Evolutionary conservation across 1,140 invertebrate genomes (phyloP).

Genomic region (Nasonia vitripennis): DNA sequence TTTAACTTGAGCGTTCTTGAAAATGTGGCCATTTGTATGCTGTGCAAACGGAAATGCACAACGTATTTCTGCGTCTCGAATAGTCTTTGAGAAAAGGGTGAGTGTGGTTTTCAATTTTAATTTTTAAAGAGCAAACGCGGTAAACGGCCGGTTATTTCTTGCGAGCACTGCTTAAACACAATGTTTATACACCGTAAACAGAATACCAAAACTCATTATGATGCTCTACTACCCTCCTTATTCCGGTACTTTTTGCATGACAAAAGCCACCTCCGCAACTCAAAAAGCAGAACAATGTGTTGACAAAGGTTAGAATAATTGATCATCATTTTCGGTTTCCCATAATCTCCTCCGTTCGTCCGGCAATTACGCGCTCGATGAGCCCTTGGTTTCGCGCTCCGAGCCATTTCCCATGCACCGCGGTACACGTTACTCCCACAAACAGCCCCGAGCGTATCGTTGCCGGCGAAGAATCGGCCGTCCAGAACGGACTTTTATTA

Average conservation of each 20-base stretch:
- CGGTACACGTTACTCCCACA: not conserved
- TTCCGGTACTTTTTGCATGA: constrained; percentile 10
- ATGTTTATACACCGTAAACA: not conserved
- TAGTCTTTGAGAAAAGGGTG: too few relatives aligned
- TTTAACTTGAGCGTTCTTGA: too few relatives aligned
- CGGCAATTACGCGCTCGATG: constrained; percentile 67
- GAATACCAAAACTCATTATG: not conserved
- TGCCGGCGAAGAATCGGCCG: constrained; percentile 53
- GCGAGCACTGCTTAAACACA: not conserved
- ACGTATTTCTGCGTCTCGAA: too few relatives aligned
- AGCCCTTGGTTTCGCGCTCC: constrained; percentile 52
- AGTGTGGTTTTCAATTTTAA: too few relatives aligned
- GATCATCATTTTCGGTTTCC: constrained; percentile 69
- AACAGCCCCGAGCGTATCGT: constrained; percentile 53
- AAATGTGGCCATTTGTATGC: too few relatives aligned
- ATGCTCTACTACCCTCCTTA: constrained; percentile 8
- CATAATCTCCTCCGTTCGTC: constrained; percentile 63
- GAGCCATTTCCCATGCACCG: constrained; percentile 66
- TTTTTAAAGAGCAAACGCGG: too few relatives aligned
- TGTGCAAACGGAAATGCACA: too few relatives aligned
- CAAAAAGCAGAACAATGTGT: not conserved
- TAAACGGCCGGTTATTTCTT: not conserved
- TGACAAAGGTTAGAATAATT: constrained; percentile 60
- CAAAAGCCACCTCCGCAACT: not conserved
- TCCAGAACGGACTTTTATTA: constrained; percentile 26